A percentile compares a stretch with the other conserved stretches of the same genome.
Conservation (phyloP, 2,797 vertebrate genomes). For the Australoheros facetus region DNA sequence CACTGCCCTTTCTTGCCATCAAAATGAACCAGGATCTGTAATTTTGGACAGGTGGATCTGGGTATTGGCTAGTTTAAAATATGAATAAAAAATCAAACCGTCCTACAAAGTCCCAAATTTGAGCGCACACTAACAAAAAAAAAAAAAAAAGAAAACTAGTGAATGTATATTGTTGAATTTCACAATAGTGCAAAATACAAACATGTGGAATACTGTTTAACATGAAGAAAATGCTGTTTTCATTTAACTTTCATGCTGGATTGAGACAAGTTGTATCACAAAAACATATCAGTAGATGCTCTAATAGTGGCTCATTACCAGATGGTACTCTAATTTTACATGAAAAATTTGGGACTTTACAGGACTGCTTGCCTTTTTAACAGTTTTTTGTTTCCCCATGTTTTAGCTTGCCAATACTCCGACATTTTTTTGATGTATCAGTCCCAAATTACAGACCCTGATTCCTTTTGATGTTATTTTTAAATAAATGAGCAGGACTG, state of each 20-base stretch:
- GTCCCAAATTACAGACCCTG: background rate
- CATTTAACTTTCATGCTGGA: background rate
- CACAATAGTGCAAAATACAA: background rate
- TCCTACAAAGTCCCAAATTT: too few relatives aligned
- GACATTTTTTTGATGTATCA: background rate
- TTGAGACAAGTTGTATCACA: background rate
- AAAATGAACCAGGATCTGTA: background rate
- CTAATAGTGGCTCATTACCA: background rate
- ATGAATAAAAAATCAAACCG: too few relatives aligned
- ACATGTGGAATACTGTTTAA: background rate
- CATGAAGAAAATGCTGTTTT: background rate
- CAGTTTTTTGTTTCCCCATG: background rate
- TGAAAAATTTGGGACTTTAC: background rate
- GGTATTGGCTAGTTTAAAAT: background rate
- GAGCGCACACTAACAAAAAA: too few relatives aligned
- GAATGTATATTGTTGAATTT: background rate
- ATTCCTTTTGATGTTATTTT: background rate
- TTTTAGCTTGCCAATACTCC: background rate
- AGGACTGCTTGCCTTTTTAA: background rate
- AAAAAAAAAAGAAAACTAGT: too few relatives aligned
- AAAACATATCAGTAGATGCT: background rate
- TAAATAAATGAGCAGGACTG: too few relatives aligned
- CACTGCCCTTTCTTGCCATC: background rate
- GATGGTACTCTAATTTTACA: background rate
- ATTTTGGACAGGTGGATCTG: background rate